Evolutionary conservation across 2,888 invertebrate genomes (phyloP).

Genomic region (Clunio marinus): DNA sequence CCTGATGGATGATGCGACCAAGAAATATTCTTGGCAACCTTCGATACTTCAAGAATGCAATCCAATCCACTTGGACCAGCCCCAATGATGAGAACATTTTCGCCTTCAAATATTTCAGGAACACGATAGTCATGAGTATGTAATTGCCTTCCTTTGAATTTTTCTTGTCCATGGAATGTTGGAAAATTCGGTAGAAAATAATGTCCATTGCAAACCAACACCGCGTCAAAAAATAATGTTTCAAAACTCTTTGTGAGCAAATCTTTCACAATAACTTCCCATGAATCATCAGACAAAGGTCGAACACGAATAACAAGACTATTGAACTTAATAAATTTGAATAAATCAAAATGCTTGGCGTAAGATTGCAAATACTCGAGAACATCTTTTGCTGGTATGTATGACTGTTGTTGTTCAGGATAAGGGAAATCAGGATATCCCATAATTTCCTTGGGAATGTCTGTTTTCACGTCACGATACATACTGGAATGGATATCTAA

Average conservation of each 20-base stretch:
- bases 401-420: slow-evolving; percentile 66
- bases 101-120: slow-evolving; percentile 59
- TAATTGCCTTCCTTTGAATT: slow-evolving; percentile 54
- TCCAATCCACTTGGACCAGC: slow-evolving; percentile 78
- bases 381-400: slow-evolving; percentile 69
- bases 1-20: slow-evolving; percentile 59
- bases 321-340: slow-evolving; percentile 41
- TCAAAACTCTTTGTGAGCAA: slow-evolving; percentile 52
- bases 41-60: slow-evolving; percentile 61
- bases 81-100: slow-evolving; percentile 69
- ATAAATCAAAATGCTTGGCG: slow-evolving; percentile 62
- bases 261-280: slow-evolving; percentile 54
- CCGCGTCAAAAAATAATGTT: slow-evolving; percentile 61
- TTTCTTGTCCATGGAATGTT: slow-evolving; percentile 61
- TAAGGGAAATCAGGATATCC: slow-evolving; percentile 82
- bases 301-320: slow-evolving; percentile 43
- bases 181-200: slow-evolving; percentile 71
- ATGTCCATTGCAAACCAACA: slow-evolving; percentile 78
- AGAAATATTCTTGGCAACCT: slow-evolving; percentile 57
- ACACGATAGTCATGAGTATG: slow-evolving; percentile 80
- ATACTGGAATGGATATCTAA: slow-evolving; percentile 84
- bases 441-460: slow-evolving; percentile 92
- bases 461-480: slow-evolving; percentile 84
- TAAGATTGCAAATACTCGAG: slow-evolving; percentile 68
- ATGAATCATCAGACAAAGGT: slow-evolving; percentile 45